These are phyloP conservation scores for Aethina tumida DNA, from an alignment of 1,140 invertebrate genomes.

Conservation along the genomic window DNA sequence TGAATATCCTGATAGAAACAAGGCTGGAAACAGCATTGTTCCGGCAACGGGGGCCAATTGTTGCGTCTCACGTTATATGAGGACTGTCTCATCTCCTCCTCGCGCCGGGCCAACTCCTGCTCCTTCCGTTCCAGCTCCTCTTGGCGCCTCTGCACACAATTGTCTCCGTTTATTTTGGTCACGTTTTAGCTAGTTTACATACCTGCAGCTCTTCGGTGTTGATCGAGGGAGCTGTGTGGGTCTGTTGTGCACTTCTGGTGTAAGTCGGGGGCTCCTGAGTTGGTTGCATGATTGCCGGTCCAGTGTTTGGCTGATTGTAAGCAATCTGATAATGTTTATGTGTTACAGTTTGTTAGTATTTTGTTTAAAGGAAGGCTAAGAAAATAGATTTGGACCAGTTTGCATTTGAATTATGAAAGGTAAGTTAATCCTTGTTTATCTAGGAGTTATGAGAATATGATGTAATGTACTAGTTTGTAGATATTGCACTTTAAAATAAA, in stretches of 20 bases:
- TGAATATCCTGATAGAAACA: slow-evolving; percentile 99
- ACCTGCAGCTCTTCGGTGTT: slow-evolving; percentile 64
- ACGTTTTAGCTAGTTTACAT: no score
- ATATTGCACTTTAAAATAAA: no score
- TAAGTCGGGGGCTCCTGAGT: slow-evolving; percentile 47
- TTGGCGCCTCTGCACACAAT: slow-evolving; percentile 53
- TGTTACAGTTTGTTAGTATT: slow-evolving; percentile 15
- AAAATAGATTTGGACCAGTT: neutral
- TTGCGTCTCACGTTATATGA: slow-evolving; percentile 71
- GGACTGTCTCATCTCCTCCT: slow-evolving; percentile 74
- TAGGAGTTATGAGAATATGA: no score
- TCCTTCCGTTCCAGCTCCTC: slow-evolving; percentile 81
- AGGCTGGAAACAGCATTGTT: slow-evolving; percentile 84
- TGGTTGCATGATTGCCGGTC: slow-evolving; percentile 63
- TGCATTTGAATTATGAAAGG: no score
- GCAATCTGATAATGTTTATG: slow-evolving; percentile 19
- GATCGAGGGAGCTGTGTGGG: slow-evolving; percentile 38
- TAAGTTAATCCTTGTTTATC: no score
- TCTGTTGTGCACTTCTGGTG: slow-evolving; percentile 46
- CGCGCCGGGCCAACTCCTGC: slow-evolving; percentile 75
- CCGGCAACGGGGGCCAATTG: slow-evolving; percentile 97
- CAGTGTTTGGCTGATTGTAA: slow-evolving; percentile 30
- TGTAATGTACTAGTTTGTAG: no score
- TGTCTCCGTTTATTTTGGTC: no score
- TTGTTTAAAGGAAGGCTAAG: slow-evolving; percentile 9